phyloP scores from a whole-genome alignment of 2,113 vertebrate genomes.

The Apodemus speciosus region DNA sequence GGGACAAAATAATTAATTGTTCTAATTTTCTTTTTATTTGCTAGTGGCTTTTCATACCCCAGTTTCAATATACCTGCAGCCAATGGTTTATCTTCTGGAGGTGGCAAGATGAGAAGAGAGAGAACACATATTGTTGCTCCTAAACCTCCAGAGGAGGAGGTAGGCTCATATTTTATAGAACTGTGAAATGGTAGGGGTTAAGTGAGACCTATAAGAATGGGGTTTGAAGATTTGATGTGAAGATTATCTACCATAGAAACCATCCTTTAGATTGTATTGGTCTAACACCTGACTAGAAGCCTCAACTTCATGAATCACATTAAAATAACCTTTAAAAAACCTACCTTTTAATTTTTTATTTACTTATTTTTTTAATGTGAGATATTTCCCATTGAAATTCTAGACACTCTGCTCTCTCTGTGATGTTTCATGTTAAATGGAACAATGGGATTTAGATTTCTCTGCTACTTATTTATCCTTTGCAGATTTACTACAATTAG shows the following conservation, averaged over 20 bases:
- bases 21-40: constrained; percentile 77
- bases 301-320: not conserved
- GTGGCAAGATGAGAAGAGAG: constrained; percentile 94
- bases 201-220: not conserved
- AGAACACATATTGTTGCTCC: constrained; percentile 87
- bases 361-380: not conserved
- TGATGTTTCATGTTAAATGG: not conserved
- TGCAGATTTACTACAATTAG: constrained; percentile 18
- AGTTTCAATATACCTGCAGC: constrained; percentile 89
- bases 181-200: not conserved
- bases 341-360: not conserved
- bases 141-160: constrained; percentile 86
- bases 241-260: not conserved
- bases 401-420: not conserved
- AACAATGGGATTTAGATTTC: not conserved
- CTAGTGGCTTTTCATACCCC: constrained; percentile 86
- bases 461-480: not conserved
- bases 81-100: constrained; percentile 87
- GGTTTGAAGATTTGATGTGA: not conserved
- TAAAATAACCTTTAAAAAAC: not conserved
- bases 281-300: not conserved
- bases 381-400: not conserved
- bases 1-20: constrained; percentile 32
- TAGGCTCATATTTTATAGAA: constrained; percentile 71
- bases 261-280: not conserved